phyloP scores from a whole-genome alignment of 2,797 vertebrate genomes.

The Protosalanx chinensis region DNA sequence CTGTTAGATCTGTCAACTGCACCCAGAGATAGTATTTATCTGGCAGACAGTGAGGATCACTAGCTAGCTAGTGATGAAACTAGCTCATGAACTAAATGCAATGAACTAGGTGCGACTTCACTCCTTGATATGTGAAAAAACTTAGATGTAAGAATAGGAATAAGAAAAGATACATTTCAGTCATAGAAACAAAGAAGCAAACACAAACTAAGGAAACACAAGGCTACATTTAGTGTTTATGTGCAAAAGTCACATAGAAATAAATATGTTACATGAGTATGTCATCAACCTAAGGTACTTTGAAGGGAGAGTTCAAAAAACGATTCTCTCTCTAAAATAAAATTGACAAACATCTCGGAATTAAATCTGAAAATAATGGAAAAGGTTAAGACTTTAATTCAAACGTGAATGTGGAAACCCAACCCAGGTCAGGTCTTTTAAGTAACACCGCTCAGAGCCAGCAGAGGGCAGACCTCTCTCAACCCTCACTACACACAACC shows the following conservation, averaged over 20 bases:
- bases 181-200: neutral
- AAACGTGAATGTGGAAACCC: neutral
- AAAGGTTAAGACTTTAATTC: neutral
- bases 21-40: no score
- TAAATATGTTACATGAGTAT: slow-evolving; percentile 30
- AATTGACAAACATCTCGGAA: neutral
- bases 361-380: slow-evolving; percentile 1
- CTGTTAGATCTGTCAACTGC: no score
- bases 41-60: no score
- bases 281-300: neutral
- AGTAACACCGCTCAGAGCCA: slow-evolving; percentile 3
- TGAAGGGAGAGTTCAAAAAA: neutral
- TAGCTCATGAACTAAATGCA: no score
- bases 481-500: neutral
- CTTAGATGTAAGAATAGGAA: neutral
- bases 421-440: neutral
- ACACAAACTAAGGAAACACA: slow-evolving; percentile 5
- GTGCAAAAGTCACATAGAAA: slow-evolving; percentile 28
- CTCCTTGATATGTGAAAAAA: no score
- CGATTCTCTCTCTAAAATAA: neutral
- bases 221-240: slow-evolving; percentile 35
- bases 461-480: slow-evolving; percentile 7
- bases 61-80: no score
- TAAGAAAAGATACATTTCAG: neutral
- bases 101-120: no score